Evolutionary conservation across 2,888 invertebrate species (phyloP).

Genomic region (Melipona beecheii): DNA sequence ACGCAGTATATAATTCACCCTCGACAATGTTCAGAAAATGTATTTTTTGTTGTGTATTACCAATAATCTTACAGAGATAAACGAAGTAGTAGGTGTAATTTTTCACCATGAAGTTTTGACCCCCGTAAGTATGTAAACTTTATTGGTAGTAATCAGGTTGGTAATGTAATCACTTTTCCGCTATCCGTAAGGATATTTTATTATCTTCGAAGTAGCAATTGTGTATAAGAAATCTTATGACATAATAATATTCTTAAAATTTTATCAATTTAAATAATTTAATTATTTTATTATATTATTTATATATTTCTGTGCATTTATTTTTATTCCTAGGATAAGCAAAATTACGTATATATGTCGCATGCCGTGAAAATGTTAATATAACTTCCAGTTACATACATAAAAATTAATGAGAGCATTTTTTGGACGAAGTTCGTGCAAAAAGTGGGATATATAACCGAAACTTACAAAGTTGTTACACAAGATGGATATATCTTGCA

Average conservation of each 20-base stretch:
- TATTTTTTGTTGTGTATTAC: not conserved
- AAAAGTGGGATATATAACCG: slow-evolving; percentile 85
- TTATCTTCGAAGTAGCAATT: too few relatives aligned
- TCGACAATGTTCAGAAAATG: slow-evolving; percentile 11
- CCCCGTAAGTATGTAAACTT: slow-evolving; percentile 18
- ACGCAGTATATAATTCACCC: not conserved
- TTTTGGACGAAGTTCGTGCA: slow-evolving; percentile 75
- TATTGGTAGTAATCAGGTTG: not conserved
- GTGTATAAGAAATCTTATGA: too few relatives aligned
- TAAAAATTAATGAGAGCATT: not conserved
- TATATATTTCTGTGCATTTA: too few relatives aligned
- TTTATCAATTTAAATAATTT: too few relatives aligned
- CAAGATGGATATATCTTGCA: slow-evolving; percentile 92
- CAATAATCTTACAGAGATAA: not conserved
- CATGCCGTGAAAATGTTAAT: too few relatives aligned
- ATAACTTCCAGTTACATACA: not conserved
- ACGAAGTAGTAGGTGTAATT: not conserved
- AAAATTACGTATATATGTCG: too few relatives aligned
- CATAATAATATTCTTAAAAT: too few relatives aligned
- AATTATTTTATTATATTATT: too few relatives aligned
- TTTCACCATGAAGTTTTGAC: not conserved
- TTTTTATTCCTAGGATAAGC: too few relatives aligned
- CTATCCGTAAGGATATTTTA: too few relatives aligned
- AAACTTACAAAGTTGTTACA: slow-evolving; percentile 88
- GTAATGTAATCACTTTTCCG: too few relatives aligned